Base-by-base conservation (phyloP, 2,113 vertebrate genomes). In the Columbina picui region DNA sequence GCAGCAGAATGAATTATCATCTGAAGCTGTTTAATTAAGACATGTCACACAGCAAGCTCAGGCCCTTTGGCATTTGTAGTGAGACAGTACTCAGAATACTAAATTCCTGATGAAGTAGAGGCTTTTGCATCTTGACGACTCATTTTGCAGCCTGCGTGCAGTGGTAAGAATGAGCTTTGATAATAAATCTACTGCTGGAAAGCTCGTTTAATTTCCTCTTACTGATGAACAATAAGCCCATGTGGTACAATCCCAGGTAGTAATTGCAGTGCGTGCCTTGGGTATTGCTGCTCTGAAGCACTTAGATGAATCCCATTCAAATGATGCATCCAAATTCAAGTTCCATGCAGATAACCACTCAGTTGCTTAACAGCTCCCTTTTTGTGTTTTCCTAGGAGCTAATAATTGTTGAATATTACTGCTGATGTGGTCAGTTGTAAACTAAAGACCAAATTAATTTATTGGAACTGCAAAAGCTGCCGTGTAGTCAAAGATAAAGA, bases 11-110 rank as follows among this genome's bases (percentile, higher is more conserved):
- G 90, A 84, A 92, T 97, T 96, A 88, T 78, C 85, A 67, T 95
- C 68, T 81, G 71, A 88, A 92, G 39, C 90, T 89, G 53, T 95
- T 95, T 92, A 93, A 96, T 95, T 96, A 95, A 96, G 92, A 90
- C 18, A 8, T 92, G 83, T 84, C 93, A 84, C 94, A 80, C 79
- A 73, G 85, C 75, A 96, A 93, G 85, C 79, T 93, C 55, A 88
- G 64, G 75, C 94, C 93, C 64, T 92, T 88, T 84, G 76, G 93
- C 93, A 74, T 82, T 82, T 67, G 45, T 88, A 69, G 71, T 0
- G 10, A 95, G 76, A 71, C 39, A 65, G 55, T 81, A 80, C 83
- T 96, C 36, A 14, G 90, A 95, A 95, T 94, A 39, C 61, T 67
- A 88, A 95, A 39, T 63, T 92, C 76, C 47, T 84, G 32, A 49